phyloP scores from a whole-genome alignment of 2,113 vertebrate species.

The Urocynchramus pylzowi region DNA sequence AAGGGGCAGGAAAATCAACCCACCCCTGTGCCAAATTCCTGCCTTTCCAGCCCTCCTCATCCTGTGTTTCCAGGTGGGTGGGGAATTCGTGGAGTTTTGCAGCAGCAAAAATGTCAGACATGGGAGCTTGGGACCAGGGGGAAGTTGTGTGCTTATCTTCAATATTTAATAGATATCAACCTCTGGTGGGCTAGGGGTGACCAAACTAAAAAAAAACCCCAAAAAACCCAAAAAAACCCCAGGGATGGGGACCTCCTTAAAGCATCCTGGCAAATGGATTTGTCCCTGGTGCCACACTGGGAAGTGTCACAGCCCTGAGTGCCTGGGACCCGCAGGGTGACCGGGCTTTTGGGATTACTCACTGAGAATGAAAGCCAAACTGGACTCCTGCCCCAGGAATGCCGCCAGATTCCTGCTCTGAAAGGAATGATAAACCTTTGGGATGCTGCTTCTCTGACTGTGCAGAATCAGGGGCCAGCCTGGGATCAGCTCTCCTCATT shows the following conservation, averaged over 20 bases:
- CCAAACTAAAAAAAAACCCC: fast-evolving
- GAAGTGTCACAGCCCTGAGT: not conserved
- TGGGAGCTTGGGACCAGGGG: not conserved
- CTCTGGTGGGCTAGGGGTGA: not conserved
- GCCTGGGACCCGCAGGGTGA: not conserved
- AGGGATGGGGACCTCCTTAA: not conserved
- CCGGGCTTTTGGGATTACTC: not conserved
- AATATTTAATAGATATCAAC: not conserved
- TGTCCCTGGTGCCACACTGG: not conserved
- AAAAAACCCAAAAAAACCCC: not conserved
- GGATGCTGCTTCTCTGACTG: constrained; percentile 34
- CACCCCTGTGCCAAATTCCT: not conserved
- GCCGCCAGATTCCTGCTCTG: not conserved
- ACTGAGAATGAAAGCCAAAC: not conserved
- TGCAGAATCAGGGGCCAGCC: not conserved
- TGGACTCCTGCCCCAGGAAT: constrained; percentile 19
- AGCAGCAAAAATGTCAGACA: not conserved
- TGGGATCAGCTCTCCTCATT: not conserved
- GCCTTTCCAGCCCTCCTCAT: not conserved
- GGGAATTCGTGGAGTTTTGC: not conserved
- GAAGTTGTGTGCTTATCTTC: not conserved
- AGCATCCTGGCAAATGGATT: not conserved
- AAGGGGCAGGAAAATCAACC: not conserved
- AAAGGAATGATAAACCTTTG: constrained; percentile 26
- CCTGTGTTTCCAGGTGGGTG: not conserved